Evolutionary conservation across 2,797 vertebrate genomes (phyloP).

Genomic region (Halcyon leucocephala): DNA sequence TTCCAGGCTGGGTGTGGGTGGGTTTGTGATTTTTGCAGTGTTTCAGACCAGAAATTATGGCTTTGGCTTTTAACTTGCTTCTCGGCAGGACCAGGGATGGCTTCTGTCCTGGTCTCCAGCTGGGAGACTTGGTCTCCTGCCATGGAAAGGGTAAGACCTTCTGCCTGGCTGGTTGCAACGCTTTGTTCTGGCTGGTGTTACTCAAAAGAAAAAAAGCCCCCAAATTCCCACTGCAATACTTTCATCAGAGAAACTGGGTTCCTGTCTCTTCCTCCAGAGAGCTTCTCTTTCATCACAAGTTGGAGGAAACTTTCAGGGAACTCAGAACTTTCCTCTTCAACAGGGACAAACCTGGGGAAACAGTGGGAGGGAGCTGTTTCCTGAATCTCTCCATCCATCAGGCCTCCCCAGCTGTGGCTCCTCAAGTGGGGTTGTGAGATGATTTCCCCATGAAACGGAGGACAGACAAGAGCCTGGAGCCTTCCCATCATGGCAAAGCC

Average conservation of each 20-base stretch:
- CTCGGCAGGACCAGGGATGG: neutral
- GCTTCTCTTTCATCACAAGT: constrained; percentile 2
- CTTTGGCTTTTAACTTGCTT: constrained; percentile 17
- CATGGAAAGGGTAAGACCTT: constrained; percentile 23
- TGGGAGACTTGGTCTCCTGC: constrained; percentile 2
- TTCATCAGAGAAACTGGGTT: constrained; percentile 16
- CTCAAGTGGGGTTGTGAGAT: accelerated
- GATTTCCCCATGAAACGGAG: neutral
- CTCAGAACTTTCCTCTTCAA: neutral
- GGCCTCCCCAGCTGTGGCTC: neutral
- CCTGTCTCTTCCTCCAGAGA: neutral
- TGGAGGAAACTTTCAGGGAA: constrained; percentile 7
- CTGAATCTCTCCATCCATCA: neutral
- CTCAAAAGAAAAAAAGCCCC: neutral
- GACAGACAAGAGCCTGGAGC: neutral
- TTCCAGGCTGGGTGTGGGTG: neutral
- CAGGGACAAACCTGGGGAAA: neutral
- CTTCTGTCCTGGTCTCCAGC: constrained; percentile 24
- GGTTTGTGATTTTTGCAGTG: neutral
- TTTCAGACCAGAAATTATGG: neutral
- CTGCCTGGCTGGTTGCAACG: neutral
- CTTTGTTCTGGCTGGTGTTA: neutral
- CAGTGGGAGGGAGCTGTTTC: neutral
- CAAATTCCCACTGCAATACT: neutral
- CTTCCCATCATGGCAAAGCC: neutral